A percentile compares a stretch with the other conserved stretches of the same genome.
These are phyloP conservation scores for Plectrocnemia conspersa DNA, from an alignment of 1,140 invertebrate genomes.

Conservation along the genomic window DNA sequence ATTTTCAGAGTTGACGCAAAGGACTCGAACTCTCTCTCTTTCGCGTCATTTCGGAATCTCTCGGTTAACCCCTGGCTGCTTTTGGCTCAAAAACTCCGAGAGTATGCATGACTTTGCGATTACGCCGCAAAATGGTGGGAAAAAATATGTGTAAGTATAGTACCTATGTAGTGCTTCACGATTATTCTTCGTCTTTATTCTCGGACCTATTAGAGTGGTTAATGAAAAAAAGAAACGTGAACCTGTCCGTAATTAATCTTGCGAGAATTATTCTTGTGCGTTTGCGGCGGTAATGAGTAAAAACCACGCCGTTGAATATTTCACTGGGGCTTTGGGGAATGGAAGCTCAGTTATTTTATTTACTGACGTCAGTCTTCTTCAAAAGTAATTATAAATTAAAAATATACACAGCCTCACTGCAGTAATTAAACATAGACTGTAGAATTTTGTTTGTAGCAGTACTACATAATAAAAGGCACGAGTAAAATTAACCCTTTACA, in stretches of 20 bases:
- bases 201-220: conserved; percentile 9
- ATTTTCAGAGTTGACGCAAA: conserved; percentile 15
- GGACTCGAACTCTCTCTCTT: conserved; percentile 12
- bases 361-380: neutral
- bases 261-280: conserved; percentile 9
- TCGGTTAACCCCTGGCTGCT: too few relatives aligned
- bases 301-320: too few relatives aligned
- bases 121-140: neutral
- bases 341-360: neutral
- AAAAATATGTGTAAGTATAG: neutral
- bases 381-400: too few relatives aligned
- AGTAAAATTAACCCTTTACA: too few relatives aligned
- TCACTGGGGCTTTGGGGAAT: neutral
- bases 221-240: conserved; percentile 18
- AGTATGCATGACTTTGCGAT: too few relatives aligned
- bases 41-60: too few relatives aligned
- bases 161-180: too few relatives aligned
- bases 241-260: conserved; percentile 15
- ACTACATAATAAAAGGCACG: too few relatives aligned
- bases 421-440: too few relatives aligned
- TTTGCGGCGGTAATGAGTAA: conserved; percentile 2
- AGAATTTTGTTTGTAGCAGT: too few relatives aligned
- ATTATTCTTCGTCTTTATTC: conserved; percentile 17
- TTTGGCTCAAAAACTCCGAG: too few relatives aligned
- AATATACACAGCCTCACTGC: too few relatives aligned